Conservation (phyloP, 2,797 vertebrate species). For the Trematomus bernacchii region DNA sequence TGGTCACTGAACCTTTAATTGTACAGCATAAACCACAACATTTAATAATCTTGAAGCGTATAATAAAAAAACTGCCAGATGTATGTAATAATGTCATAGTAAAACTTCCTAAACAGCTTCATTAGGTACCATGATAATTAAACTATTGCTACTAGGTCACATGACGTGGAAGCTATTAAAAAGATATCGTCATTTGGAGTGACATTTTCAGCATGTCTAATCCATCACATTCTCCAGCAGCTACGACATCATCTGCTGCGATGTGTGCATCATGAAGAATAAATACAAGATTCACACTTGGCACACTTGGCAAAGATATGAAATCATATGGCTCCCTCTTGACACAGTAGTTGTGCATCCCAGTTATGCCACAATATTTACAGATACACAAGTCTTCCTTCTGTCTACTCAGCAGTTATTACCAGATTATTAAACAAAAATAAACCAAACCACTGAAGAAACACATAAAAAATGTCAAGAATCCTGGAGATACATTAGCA, state of each 20-base stretch:
- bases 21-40: not conserved
- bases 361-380: slow-evolving; percentile 34
- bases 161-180: too few species aligned
- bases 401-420: not conserved
- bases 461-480: not conserved
- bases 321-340: slow-evolving; percentile 3
- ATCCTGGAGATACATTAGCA: too few species aligned
- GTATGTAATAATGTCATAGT: too few species aligned
- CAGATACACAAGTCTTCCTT: slow-evolving; percentile 12
- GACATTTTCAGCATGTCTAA: not conserved
- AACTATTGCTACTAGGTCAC: too few species aligned
- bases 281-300: slow-evolving; percentile 36
- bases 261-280: not conserved
- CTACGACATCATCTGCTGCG: slow-evolving; percentile 8
- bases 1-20: slow-evolving; percentile 1
- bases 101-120: too few species aligned
- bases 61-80: too few species aligned
- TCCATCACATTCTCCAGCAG: not conserved
- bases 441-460: too few species aligned
- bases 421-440: slow-evolving; percentile 7
- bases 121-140: too few species aligned
- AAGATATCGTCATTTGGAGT: too few species aligned
- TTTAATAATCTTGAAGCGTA: not conserved
- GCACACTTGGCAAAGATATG: slow-evolving; percentile 40
- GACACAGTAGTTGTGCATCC: slow-evolving; percentile 17